A percentile compares a stretch with the other conserved stretches of the same genome.
phyloP scores from a whole-genome alignment of 2,888 invertebrate species.

The Acheta domesticus region DNA sequence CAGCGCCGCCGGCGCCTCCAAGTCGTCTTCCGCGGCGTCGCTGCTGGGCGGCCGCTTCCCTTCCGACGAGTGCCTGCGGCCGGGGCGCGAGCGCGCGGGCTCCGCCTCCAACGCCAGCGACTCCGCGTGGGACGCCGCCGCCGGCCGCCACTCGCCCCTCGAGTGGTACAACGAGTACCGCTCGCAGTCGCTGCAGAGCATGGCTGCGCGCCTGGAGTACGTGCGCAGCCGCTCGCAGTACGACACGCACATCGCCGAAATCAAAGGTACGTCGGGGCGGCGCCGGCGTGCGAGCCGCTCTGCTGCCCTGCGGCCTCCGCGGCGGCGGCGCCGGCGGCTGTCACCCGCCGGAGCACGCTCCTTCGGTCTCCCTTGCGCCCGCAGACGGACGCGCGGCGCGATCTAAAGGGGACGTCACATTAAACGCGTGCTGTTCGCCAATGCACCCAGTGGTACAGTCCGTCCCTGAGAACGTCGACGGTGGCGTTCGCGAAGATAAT shows the following conservation, averaged over 20 bases:
- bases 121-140: conserved; percentile 37
- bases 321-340: too few species aligned
- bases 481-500: too few species aligned
- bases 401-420: too few species aligned
- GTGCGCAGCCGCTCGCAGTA: conserved; percentile 77
- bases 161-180: conserved; percentile 61
- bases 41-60: conserved; percentile 50
- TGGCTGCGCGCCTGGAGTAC: conserved; percentile 66
- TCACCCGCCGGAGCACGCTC: too few species aligned
- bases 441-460: too few species aligned
- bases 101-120: conserved; percentile 34
- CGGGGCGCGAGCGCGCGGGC: conserved; percentile 38
- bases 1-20: conserved; percentile 48
- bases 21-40: conserved; percentile 54
- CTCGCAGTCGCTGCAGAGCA: conserved; percentile 59
- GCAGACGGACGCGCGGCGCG: too few species aligned
- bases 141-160: neutral
- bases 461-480: too few species aligned
- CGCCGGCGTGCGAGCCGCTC: conserved; percentile 34
- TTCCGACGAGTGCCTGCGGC: conserved; percentile 53
- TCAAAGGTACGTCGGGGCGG: conserved; percentile 63
- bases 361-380: neutral
- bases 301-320: too few species aligned
- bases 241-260: conserved; percentile 81
- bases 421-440: too few species aligned